Percentiles rank a stretch among this genome's conserved stretches.
Evolutionary conservation across 2,797 vertebrate species (phyloP).

Genomic region (Xenopus petersii): DNA sequence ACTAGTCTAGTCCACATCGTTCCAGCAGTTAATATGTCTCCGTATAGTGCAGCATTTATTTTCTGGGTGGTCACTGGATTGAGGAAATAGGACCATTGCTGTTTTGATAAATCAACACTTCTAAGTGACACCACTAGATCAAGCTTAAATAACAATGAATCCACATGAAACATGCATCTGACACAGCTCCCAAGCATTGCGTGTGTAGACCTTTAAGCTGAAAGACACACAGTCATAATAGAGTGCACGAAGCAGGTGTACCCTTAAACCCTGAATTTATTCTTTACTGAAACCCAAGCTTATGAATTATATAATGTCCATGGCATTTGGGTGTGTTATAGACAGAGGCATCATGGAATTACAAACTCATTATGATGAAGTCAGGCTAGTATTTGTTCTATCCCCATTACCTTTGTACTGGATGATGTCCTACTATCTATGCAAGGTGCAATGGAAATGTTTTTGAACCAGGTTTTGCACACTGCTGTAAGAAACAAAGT

Average conservation of each 20-base stretch:
- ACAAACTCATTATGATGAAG: slow-evolving; percentile 30
- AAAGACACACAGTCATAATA: slow-evolving; percentile 77
- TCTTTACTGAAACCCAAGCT: slow-evolving; percentile 81
- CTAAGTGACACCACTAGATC: slow-evolving; percentile 72
- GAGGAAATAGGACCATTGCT: slow-evolving; percentile 25
- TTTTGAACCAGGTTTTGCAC: too few species aligned
- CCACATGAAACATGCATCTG: slow-evolving; percentile 77
- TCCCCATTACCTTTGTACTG: slow-evolving; percentile 74
- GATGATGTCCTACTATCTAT: neutral
- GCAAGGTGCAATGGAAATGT: too few species aligned
- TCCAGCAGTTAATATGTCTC: too few species aligned
- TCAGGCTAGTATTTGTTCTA: slow-evolving; percentile 64
- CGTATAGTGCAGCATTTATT: too few species aligned
- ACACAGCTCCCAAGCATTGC: slow-evolving; percentile 72
- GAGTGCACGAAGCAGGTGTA: slow-evolving; percentile 75
- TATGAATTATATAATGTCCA: slow-evolving; percentile 90
- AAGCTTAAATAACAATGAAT: slow-evolving; percentile 61
- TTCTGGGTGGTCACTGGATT: too few species aligned
- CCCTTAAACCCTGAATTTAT: slow-evolving; percentile 74
- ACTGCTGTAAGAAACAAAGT: too few species aligned
- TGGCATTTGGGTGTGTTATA: slow-evolving; percentile 11
- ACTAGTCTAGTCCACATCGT: too few species aligned
- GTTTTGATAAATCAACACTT: slow-evolving; percentile 73
- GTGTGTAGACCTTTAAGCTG: slow-evolving; percentile 68
- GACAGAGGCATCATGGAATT: slow-evolving; percentile 35